These are phyloP conservation scores for Morus bassanus DNA, from an alignment of 2,797 vertebrate species.

Conservation along the genomic window DNA sequence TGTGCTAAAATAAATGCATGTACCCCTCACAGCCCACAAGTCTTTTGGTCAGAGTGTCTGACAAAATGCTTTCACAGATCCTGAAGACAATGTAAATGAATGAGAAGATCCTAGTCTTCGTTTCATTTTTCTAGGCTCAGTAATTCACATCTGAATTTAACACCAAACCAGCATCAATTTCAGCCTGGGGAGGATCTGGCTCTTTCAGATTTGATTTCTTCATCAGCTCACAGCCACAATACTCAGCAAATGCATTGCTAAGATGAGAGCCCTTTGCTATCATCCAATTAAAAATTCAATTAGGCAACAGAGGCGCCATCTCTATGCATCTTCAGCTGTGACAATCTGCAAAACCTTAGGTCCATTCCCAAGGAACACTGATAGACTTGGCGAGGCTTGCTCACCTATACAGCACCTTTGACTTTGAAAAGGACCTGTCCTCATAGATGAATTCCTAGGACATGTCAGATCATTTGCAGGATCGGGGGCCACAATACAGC, in stretches of 20 bases:
- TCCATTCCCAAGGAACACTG: neutral
- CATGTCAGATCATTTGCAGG: neutral
- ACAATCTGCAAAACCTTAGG: neutral
- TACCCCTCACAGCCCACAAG: rapidly evolving
- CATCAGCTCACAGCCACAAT: neutral
- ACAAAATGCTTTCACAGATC: neutral
- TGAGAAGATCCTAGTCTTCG: neutral
- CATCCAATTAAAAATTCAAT: neutral
- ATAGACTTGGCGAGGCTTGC: neutral
- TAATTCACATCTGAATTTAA: neutral
- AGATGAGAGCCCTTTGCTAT: neutral
- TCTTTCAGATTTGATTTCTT: neutral
- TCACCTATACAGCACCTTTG: neutral
- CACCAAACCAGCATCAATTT: neutral
- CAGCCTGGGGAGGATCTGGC: neutral
- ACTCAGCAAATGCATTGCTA: neutral
- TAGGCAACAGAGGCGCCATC: neutral
- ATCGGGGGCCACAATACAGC: neutral
- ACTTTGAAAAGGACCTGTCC: neutral
- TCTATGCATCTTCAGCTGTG: neutral
- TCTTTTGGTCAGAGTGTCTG: neutral
- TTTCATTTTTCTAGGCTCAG: neutral
- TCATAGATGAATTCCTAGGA: neutral
- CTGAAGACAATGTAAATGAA: neutral
- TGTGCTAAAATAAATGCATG: neutral